Conservation (phyloP, 2,888 invertebrate species). For the Drosophila kanekoi region DNA sequence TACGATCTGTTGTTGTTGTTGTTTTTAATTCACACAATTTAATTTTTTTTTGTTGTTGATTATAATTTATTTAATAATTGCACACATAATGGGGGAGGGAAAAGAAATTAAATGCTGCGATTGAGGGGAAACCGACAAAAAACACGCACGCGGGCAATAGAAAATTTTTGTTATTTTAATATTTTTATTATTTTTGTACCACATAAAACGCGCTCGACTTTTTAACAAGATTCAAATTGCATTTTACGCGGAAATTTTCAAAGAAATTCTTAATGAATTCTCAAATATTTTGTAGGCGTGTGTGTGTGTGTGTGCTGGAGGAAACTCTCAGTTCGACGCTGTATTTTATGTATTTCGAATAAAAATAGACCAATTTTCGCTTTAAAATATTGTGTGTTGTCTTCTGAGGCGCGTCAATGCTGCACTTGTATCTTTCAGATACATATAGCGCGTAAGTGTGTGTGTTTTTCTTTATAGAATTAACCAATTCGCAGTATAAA, state of each 20-base stretch:
- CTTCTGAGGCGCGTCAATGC: constrained; percentile 31
- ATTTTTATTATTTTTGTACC: not conserved
- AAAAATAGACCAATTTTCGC: constrained; percentile 62
- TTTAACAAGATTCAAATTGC: constrained; percentile 33
- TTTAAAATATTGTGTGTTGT: constrained; percentile 40
- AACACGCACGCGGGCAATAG: constrained; percentile 33
- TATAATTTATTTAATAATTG: constrained; percentile 72
- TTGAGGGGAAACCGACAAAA: constrained; percentile 12
- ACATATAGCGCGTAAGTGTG: constrained; percentile 11
- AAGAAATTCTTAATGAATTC: constrained; percentile 33
- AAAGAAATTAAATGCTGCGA: constrained; percentile 64
- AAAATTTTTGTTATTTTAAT: constrained; percentile 25
- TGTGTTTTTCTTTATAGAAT: constrained; percentile 6
- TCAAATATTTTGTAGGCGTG: constrained; percentile 40
- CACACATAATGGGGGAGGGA: constrained; percentile 66
- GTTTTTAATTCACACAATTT: constrained; percentile 71
- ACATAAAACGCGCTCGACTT: constrained; percentile 12
- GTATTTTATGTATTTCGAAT: constrained; percentile 43
- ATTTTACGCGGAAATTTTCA: constrained; percentile 39
- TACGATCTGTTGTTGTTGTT: constrained; percentile 42
- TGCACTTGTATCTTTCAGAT: constrained; percentile 59
- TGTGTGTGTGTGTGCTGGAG: constrained; percentile 2
- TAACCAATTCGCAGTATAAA: constrained; percentile 5
- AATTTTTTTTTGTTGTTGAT: constrained; percentile 39
- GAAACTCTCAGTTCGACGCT: constrained; percentile 39